These are phyloP conservation scores for Cephus sareptanus DNA, from an alignment of 2,888 invertebrate genomes.

Conservation along the genomic window DNA sequence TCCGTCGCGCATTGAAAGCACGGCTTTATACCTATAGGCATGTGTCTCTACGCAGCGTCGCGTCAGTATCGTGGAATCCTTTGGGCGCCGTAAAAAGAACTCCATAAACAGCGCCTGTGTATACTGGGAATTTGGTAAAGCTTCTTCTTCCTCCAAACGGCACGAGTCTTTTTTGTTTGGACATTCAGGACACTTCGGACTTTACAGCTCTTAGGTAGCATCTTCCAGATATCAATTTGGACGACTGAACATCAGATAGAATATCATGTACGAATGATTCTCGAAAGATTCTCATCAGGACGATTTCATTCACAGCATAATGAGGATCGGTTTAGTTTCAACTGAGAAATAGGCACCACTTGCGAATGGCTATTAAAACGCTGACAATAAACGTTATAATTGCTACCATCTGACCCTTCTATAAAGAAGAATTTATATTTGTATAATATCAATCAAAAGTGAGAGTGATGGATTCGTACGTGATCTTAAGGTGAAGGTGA, in stretches of 20 bases:
- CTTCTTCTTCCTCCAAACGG: neutral
- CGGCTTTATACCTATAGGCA: neutral
- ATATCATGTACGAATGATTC: neutral
- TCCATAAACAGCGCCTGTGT: neutral
- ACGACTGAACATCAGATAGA: neutral
- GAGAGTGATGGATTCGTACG: neutral
- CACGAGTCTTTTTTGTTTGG: neutral
- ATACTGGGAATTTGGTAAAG: neutral
- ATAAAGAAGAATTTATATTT: neutral
- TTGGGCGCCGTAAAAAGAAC: neutral
- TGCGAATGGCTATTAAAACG: neutral
- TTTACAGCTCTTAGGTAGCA: neutral
- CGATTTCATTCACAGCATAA: neutral
- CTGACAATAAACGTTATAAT: neutral
- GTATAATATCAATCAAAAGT: neutral
- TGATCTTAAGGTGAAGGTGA: neutral
- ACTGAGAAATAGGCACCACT: neutral
- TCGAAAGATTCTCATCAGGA: no score
- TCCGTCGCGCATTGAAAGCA: neutral
- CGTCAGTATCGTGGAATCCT: neutral
- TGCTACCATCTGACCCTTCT: neutral
- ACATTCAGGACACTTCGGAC: neutral
- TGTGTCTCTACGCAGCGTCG: neutral
- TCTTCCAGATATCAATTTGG: neutral
- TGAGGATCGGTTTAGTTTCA: neutral